phyloP scores from a whole-genome alignment of 2,888 invertebrate species.

The Cheilosia pagana region DNA sequence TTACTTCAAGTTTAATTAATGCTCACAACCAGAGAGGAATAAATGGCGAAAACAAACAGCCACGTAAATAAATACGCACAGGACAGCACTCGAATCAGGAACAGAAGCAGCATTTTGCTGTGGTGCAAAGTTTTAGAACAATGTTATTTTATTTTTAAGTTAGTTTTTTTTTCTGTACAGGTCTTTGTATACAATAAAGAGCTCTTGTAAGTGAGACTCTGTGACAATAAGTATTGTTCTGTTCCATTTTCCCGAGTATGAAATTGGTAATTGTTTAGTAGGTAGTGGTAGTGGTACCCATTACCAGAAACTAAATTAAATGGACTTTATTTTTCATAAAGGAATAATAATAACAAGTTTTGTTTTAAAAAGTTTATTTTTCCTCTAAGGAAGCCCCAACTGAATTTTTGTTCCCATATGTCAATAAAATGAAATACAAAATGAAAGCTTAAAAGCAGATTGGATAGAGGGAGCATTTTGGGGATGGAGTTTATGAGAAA shows the following conservation, averaged over 20 bases:
- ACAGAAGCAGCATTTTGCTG: conserved; percentile 48
- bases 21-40: conserved; percentile 55
- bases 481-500: not conserved
- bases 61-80: conserved; percentile 50
- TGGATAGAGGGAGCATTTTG: not conserved
- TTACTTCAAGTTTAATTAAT: conserved; percentile 61
- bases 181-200: conserved; percentile 41
- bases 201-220: conserved; percentile 51
- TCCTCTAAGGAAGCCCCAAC: not conserved
- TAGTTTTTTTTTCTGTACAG: not conserved
- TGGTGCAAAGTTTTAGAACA: conserved; percentile 52
- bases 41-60: conserved; percentile 45
- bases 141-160: conserved; percentile 15
- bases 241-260: conserved; percentile 24
- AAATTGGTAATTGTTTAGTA: conserved; percentile 49
- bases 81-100: conserved; percentile 54
- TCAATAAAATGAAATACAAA: not conserved
- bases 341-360: conserved; percentile 3
- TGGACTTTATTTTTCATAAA: conserved; percentile 4
- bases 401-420: not conserved
- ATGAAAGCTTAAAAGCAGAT: not conserved
- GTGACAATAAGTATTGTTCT: conserved; percentile 43
- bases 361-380: not conserved
- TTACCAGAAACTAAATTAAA: conserved; percentile 41
- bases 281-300: conserved; percentile 2